Conservation (phyloP, 2,888 invertebrate species). For the Halocaridina rubra region DNA sequence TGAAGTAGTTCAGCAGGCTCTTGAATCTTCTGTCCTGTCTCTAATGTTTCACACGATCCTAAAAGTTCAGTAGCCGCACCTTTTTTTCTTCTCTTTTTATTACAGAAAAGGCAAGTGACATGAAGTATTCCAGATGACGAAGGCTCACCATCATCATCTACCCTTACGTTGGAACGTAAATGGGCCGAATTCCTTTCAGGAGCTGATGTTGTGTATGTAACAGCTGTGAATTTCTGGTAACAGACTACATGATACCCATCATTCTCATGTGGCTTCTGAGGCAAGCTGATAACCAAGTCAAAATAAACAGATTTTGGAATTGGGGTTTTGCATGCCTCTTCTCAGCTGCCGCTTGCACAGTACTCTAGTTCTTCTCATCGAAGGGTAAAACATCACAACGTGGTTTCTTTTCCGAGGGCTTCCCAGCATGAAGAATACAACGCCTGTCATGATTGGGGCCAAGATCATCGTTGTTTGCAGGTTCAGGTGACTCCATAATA, state of each 20-base stretch:
- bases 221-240: too few species aligned
- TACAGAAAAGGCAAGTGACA: not conserved
- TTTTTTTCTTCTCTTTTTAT: not conserved
- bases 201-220: not conserved
- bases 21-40: too few species aligned
- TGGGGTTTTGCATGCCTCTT: not conserved
- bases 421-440: not conserved
- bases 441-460: not conserved
- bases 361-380: not conserved
- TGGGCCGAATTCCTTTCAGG: not conserved
- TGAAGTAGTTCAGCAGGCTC: too few species aligned
- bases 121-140: too few species aligned
- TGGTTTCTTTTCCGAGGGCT: not conserved
- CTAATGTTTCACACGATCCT: not conserved
- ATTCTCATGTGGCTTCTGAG: not conserved
- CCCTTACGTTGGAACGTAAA: not conserved
- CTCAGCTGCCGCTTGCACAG: not conserved
- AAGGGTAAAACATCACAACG: not conserved
- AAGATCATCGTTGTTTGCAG: too few species aligned
- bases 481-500: too few species aligned
- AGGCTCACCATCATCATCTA: not conserved
- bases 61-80: not conserved
- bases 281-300: not conserved
- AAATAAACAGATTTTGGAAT: not conserved
- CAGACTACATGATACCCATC: not conserved